These are phyloP conservation scores for Sebastolobus alascanus DNA, from an alignment of 2,797 vertebrate species.

Conservation along the genomic window DNA sequence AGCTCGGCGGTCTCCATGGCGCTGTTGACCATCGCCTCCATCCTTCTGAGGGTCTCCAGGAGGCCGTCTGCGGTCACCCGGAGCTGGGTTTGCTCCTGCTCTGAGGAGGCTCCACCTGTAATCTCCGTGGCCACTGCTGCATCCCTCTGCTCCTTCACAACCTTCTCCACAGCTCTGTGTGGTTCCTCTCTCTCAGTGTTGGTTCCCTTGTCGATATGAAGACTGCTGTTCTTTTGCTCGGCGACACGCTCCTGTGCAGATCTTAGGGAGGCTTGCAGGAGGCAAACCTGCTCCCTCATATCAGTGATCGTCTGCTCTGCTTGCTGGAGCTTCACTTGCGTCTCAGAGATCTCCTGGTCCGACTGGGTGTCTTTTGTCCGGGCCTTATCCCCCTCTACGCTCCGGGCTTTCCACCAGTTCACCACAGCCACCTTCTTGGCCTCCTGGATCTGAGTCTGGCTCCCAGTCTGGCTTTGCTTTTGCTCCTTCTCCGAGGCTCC, in stretches of 20 bases:
- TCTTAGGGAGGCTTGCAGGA: slow-evolving; percentile 67
- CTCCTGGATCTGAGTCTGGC: slow-evolving; percentile 51
- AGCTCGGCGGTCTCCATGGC: slow-evolving; percentile 70
- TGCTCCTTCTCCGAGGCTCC: slow-evolving; percentile 64
- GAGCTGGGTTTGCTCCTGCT: slow-evolving; percentile 41
- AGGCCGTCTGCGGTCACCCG: slow-evolving; percentile 61
- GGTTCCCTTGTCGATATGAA: slow-evolving; percentile 55
- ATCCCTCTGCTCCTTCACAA: slow-evolving; percentile 69
- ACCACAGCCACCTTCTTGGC: slow-evolving; percentile 71
- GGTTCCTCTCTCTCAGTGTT: slow-evolving; percentile 53
- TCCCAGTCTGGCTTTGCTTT: slow-evolving; percentile 63
- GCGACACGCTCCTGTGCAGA: slow-evolving; percentile 50
- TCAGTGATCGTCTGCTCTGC: slow-evolving; percentile 71
- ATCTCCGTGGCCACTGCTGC: slow-evolving; percentile 67
- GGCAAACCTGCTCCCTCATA: slow-evolving; percentile 70
- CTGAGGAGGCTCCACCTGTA: slow-evolving; percentile 28
- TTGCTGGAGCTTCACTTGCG: slow-evolving; percentile 57
- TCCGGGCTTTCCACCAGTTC: slow-evolving; percentile 79
- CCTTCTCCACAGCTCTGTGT: slow-evolving; percentile 23
- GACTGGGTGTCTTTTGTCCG: slow-evolving; percentile 22
- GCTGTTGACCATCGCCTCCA: slow-evolving; percentile 72
- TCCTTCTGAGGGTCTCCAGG: slow-evolving; percentile 67
- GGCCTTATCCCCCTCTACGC: slow-evolving; percentile 58
- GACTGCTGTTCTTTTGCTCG: slow-evolving; percentile 45
- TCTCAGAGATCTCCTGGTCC: slow-evolving; percentile 52